A percentile compares a stretch with the other conserved stretches of the same genome.
Evolutionary conservation across 2,113 vertebrate genomes (phyloP).

Genomic region (Mus pahari): DNA sequence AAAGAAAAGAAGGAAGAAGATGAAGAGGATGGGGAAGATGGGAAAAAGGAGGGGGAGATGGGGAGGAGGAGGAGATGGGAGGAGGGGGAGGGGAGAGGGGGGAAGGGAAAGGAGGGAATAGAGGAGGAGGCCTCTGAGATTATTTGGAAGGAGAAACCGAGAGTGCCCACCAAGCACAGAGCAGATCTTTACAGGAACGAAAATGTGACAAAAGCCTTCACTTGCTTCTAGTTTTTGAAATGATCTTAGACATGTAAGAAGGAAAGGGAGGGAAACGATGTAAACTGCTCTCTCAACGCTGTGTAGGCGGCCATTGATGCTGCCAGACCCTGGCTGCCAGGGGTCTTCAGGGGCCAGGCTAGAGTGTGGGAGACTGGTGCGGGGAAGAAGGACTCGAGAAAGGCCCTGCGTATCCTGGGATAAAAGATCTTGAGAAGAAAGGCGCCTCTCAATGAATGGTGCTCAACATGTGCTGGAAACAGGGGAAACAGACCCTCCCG

Average conservation of each 20-base stretch:
- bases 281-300: not conserved
- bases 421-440: conserved; percentile 75
- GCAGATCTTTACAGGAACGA: not conserved
- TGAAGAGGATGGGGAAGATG: not conserved
- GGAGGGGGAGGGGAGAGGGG: no score
- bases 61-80: rapidly evolving
- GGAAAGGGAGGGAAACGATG: not conserved
- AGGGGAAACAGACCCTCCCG: conserved; percentile 7
- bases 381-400: not conserved
- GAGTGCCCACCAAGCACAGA: conserved; percentile 9
- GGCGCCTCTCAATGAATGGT: conserved; percentile 61
- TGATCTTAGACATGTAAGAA: not conserved
- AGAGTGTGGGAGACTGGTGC: conserved; percentile 55
- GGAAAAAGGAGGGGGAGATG: not conserved
- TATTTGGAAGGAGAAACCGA: conserved; percentile 7
- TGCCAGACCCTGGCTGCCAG: not conserved
- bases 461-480: conserved; percentile 57
- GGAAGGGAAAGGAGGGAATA: not conserved
- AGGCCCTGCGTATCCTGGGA: not conserved
- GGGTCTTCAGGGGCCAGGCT: not conserved
- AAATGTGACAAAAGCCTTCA: not conserved
- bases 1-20: not conserved
- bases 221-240: not conserved
- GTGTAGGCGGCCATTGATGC: not conserved
- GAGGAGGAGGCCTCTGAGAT: not conserved